These are phyloP conservation scores for Morelia viridis DNA, from an alignment of 2,797 vertebrate genomes.

Conservation along the genomic window DNA sequence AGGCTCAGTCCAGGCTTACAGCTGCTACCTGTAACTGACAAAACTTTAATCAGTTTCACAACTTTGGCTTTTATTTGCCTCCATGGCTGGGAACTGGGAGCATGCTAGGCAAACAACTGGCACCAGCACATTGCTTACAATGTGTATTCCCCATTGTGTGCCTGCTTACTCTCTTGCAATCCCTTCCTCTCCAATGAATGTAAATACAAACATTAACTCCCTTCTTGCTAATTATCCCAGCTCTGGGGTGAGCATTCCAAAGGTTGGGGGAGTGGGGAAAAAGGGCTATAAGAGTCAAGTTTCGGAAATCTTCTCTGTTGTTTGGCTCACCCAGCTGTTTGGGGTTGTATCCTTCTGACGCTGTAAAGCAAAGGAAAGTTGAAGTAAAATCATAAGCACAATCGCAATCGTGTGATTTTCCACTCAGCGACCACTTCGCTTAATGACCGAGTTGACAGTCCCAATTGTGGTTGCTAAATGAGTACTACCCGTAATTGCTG, in stretches of 20 bases:
- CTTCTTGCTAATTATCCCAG: neutral
- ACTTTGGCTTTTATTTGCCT: neutral
- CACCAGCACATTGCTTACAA: neutral
- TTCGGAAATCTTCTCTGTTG: neutral
- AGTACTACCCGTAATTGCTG: neutral
- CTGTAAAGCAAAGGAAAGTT: neutral
- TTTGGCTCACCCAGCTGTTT: neutral
- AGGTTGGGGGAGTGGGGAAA: neutral
- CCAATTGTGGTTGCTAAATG: neutral
- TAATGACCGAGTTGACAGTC: neutral
- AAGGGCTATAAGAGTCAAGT: neutral
- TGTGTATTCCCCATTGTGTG: neutral
- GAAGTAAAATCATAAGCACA: neutral
- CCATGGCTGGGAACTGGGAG: neutral
- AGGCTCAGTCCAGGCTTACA: neutral
- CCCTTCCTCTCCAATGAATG: neutral
- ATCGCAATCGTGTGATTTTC: neutral
- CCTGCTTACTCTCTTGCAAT: neutral
- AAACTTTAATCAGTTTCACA: neutral
- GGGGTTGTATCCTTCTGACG: neutral
- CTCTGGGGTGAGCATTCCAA: neutral
- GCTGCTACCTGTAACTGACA: neutral
- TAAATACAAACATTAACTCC: neutral
- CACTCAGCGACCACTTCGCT: neutral
- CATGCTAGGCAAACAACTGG: neutral